Base-by-base conservation (phyloP, 2,113 vertebrate species). In the Eclectus roratus region DNA sequence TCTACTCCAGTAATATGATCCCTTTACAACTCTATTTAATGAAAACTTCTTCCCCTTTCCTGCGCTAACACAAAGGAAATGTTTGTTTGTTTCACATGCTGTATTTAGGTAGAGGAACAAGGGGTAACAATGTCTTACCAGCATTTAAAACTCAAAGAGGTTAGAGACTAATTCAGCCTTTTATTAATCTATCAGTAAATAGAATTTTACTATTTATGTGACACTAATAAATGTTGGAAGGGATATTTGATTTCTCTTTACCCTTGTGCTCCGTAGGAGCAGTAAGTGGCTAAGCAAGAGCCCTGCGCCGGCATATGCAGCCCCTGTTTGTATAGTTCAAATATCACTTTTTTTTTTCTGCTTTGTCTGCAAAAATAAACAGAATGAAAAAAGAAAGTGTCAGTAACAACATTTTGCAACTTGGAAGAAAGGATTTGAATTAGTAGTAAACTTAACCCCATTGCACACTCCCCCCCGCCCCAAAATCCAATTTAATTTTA, bases 331-430 rank as follows among this genome's bases (percentile, higher is more conserved):
- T 95, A 80, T 85, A 90, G 94, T 92, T 92, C 76, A 91, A 96
- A 96, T 76, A 93, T 86, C 91, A 85, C 28, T 97, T 97, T 93
- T 76, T 37, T 97, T 95, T 97, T 97, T 96, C 83, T 96, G 93
- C 95, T 89, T 85, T 85, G 91, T 88, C 80, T 95, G 89, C 93
- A 97, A 95, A 95, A 97, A 98, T 94, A 97, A 98, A 97, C 94
- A 91, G 83, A 97, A 96, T 86, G 83, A 90, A 91, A 97, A 56
- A 80, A 90, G 37, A 94, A 94, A 82, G 55, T 88, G 94, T 96
- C 74, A 49, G 87, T 89, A 94, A 92, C 71, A 94, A 95, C 92
- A 82, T 94, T 93, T 92, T 83, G 93, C 78, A 93, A 91, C 81
- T 94, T 88, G 81, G 79, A 92, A 71, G 85, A 87, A 96, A 89